Evolutionary conservation across 2,797 vertebrate species (phyloP).

Genomic region (Geotria australis): DNA sequence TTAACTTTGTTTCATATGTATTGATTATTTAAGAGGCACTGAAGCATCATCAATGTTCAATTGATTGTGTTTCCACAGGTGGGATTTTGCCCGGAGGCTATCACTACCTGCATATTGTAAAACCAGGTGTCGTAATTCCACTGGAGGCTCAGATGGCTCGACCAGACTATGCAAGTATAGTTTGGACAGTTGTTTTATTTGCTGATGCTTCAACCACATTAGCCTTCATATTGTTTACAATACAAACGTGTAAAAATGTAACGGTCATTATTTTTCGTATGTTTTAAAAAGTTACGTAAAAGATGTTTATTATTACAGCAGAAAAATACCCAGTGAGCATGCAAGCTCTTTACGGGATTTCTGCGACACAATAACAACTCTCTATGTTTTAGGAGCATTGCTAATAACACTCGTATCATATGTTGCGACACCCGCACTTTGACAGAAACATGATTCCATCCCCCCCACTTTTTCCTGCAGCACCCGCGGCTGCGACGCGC

Average conservation of each 20-base stretch:
- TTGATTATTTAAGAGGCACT: neutral
- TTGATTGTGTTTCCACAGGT: slow-evolving; percentile 11
- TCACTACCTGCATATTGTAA: slow-evolving; percentile 35
- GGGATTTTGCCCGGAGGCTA: slow-evolving; percentile 40
- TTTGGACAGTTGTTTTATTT: neutral
- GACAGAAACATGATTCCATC: too few relatives aligned
- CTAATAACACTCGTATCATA: too few relatives aligned
- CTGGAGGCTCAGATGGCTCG: slow-evolving; percentile 7
- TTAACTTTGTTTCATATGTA: neutral
- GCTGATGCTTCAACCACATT: too few relatives aligned
- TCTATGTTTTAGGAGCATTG: too few relatives aligned
- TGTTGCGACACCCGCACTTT: too few relatives aligned
- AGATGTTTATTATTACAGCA: too few relatives aligned
- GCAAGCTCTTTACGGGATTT: too few relatives aligned
- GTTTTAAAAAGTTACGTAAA: neutral
- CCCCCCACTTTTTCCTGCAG: too few relatives aligned
- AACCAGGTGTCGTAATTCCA: slow-evolving; percentile 13
- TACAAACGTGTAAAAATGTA: neutral
- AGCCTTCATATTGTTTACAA: neutral
- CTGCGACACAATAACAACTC: too few relatives aligned
- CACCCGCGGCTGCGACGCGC: too few relatives aligned
- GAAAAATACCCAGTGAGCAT: too few relatives aligned
- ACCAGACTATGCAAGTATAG: slow-evolving; percentile 15
- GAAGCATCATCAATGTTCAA: neutral
- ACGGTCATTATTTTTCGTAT: neutral